Evolutionary conservation across 1,140 invertebrate species (phyloP), one percentile per base, ranked within the genome.

Genomic region (Aphis craccivora): DNA sequence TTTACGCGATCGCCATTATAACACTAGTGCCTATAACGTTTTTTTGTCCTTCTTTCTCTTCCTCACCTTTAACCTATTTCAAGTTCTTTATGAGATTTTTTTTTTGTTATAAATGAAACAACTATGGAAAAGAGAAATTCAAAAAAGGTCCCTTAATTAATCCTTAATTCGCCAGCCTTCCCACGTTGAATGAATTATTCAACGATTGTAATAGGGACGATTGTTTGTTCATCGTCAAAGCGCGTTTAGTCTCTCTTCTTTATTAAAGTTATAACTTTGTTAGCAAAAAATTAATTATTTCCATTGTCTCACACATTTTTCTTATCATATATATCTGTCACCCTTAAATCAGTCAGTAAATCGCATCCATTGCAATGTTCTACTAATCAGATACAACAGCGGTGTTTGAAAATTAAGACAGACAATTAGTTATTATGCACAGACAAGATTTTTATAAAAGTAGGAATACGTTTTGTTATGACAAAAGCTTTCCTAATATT

Each of bases 91-190:
- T 48, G 30, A 20, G 2, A n/a, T 45, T 76, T 55, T 90, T 40
- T 37, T 48, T 67, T 91, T n/a, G 8, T n/a, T 51, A 67, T 18
- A 67, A 91, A 67, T 45, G 25, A 67, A 91, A 91, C 23, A 67
- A 91, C 37, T 20, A 45, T 25, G 60, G 37, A 90, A 90, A 90
- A 90, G 40, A 43, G 6, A 67, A 90, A 91, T 43, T n/a, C 18
- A 40, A 91, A 37, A 55, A 55, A 81, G 67, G 67, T 48, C 53
- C 67, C 67, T 91, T 91, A 91, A 91, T 91, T 91, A 91, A 83
- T 91, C 35, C 43, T 91, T 83, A 48, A 91, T 81, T 91, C 30
- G 0, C 43, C 67, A n/a, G 67, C 11, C 7, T 83, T 51, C 9
- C 23, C 23, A 43, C 43, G 37, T 35, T 22, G 67, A 81, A 91